Evolutionary conservation across 2,797 vertebrate genomes (phyloP).

Genomic region (Halcyon smyrnensis): DNA sequence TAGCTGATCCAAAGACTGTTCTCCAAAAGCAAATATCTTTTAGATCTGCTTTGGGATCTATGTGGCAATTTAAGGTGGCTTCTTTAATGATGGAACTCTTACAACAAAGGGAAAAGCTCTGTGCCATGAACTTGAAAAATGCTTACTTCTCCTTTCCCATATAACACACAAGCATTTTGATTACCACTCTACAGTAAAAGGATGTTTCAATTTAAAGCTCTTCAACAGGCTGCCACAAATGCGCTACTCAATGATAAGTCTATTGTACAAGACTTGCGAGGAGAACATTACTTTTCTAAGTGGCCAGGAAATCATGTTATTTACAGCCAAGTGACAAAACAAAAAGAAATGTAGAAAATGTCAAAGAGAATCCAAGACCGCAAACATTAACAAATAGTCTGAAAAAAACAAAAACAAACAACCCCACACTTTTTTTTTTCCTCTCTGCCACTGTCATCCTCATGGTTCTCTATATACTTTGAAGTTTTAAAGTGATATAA

Average conservation of each 20-base stretch:
- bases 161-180: constrained; percentile 37
- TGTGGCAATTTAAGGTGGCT: neutral
- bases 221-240: constrained; percentile 29
- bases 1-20: neutral
- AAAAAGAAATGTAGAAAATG: neutral
- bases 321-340: constrained; percentile 42
- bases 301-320: constrained; percentile 3
- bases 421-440: neutral
- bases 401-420: neutral
- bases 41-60: neutral
- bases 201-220: constrained; percentile 55
- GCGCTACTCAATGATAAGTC: constrained; percentile 10
- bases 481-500: neutral
- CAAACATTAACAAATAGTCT: neutral
- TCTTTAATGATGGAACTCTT: constrained; percentile 23
- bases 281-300: constrained; percentile 22
- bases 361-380: neutral
- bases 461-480: neutral
- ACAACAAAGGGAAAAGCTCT: constrained; percentile 25
- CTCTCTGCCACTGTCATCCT: no score
- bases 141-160: neutral
- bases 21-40: neutral
- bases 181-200: constrained; percentile 21
- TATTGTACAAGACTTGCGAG: constrained; percentile 19
- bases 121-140: constrained; percentile 27